These are phyloP conservation scores for Lethrus apterus DNA, from an alignment of 1,140 invertebrate genomes.

Conservation along the genomic window DNA sequence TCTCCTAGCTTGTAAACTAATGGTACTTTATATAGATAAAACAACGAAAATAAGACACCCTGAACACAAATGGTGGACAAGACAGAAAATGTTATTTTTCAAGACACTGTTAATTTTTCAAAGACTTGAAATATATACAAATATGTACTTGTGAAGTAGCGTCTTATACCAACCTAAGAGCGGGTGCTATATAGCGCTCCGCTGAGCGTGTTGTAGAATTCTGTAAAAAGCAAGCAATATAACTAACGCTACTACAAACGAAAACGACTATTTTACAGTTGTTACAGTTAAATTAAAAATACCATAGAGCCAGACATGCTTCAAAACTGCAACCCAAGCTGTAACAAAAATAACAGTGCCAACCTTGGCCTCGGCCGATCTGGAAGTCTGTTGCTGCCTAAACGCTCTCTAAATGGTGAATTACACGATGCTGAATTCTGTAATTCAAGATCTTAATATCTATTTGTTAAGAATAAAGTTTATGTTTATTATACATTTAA, in stretches of 20 bases:
- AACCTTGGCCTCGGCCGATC: conserved; percentile 77
- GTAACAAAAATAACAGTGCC: conserved; percentile 29
- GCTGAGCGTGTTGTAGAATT: conserved; percentile 28
- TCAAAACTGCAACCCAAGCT: conserved; percentile 28
- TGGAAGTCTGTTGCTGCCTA: conserved; percentile 75
- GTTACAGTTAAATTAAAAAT: neutral
- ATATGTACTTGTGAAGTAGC: neutral
- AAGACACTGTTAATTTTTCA: no score
- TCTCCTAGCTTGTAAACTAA: no score
- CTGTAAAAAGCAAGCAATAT: conserved; percentile 31
- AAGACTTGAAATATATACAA: neutral
- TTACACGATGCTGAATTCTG: conserved; percentile 54
- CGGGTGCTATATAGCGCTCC: conserved; percentile 31
- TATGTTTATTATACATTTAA: no score
- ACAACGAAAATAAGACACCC: no score
- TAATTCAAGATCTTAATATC: no score
- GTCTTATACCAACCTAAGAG: conserved; percentile 28
- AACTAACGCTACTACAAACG: conserved; percentile 12
- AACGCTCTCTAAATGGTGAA: conserved; percentile 77
- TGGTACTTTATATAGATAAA: no score
- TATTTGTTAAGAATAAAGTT: no score
- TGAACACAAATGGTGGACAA: no score
- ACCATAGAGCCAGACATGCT: conserved; percentile 33
- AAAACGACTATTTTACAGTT: conserved; percentile 7
- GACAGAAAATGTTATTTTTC: no score